These are phyloP conservation scores for Hedya salicella DNA, from an alignment of 2,888 invertebrate species.

Conservation along the genomic window DNA sequence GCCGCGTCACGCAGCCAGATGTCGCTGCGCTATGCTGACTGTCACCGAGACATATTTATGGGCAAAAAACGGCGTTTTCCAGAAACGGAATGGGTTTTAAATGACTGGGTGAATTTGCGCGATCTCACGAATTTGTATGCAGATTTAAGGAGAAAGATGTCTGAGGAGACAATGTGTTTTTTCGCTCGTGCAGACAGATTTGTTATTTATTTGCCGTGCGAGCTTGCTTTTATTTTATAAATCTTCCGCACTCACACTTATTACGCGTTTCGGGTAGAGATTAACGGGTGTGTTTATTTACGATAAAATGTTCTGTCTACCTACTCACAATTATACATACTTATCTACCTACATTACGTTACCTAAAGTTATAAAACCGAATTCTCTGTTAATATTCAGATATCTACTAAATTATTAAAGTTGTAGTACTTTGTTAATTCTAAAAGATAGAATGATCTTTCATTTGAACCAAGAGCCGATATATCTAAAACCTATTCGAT, in stretches of 20 bases:
- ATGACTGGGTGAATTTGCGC: conserved; percentile 81
- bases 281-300: conserved; percentile 41
- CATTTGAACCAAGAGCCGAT: not conserved
- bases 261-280: conserved; percentile 37
- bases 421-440: no score
- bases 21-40: conserved; percentile 61
- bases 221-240: conserved; percentile 50
- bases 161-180: conserved; percentile 71
- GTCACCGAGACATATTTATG: conserved; percentile 77
- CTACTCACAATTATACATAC: not conserved
- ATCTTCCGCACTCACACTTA: conserved; percentile 51
- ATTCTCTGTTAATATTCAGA: no score
- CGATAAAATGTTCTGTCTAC: conserved; percentile 32
- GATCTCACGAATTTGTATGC: conserved; percentile 81
- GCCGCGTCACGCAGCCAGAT: conserved; percentile 58
- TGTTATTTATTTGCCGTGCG: conserved; percentile 68
- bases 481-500: not conserved
- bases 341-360: no score
- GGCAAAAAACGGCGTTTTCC: conserved; percentile 73
- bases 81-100: conserved; percentile 80
- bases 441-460: no score
- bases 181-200: conserved; percentile 71
- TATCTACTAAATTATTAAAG: no score
- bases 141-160: conserved; percentile 79
- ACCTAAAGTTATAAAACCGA: no score